These are phyloP conservation scores for Halcyon leucocephala DNA, from an alignment of 2,797 vertebrate species.

Conservation along the genomic window DNA sequence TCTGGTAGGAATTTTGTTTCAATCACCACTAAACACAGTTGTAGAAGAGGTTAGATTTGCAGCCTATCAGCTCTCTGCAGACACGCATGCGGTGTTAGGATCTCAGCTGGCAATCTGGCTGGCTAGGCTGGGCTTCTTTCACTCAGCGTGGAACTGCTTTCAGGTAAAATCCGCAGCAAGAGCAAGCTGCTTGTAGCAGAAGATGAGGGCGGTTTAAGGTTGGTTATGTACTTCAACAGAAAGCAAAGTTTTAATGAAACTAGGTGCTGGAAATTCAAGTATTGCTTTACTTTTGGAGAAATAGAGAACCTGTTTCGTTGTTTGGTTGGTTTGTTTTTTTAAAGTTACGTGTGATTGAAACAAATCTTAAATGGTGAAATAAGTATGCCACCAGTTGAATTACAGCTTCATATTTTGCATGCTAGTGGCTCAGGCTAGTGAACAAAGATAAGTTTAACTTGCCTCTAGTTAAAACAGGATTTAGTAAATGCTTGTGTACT, in stretches of 20 bases:
- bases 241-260: not conserved
- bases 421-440: not conserved
- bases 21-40: not conserved
- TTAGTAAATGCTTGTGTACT: not conserved
- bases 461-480: not conserved
- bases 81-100: accelerated
- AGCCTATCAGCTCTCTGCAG: not conserved
- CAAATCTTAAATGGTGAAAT: not conserved
- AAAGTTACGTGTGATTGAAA: not conserved
- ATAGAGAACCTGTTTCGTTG: not conserved
- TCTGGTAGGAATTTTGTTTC: not conserved
- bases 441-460: not conserved
- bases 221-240: not conserved
- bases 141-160: not conserved
- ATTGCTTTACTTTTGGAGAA: not conserved
- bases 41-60: not conserved
- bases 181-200: not conserved
- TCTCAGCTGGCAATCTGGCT: not conserved
- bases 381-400: not conserved
- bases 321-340: not conserved
- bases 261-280: not conserved
- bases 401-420: not conserved
- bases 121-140: not conserved
- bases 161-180: not conserved
- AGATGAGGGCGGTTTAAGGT: not conserved